These are phyloP conservation scores for Thamnophis elegans DNA, from an alignment of 2,797 vertebrate genomes.

Conservation along the genomic window DNA sequence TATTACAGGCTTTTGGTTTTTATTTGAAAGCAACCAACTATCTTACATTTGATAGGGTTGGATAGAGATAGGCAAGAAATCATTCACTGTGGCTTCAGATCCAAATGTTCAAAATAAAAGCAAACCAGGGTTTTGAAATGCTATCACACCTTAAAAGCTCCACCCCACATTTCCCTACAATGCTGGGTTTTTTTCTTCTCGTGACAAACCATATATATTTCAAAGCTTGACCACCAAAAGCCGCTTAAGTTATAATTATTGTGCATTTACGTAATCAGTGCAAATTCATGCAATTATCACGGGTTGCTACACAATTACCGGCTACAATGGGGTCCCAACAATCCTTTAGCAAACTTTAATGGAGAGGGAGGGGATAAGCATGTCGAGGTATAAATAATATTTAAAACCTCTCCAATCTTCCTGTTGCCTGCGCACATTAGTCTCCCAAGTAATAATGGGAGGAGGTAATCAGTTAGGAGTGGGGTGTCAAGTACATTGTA, in stretches of 20 bases:
- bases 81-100: neutral
- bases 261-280: constrained; percentile 70
- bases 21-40: neutral
- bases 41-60: neutral
- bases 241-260: constrained; percentile 68
- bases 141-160: neutral
- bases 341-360: constrained; percentile 63
- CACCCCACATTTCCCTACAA: constrained; percentile 12
- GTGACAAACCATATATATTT: constrained; percentile 66
- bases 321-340: constrained; percentile 69
- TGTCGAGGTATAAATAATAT: constrained; percentile 22
- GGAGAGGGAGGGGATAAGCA: constrained; percentile 24
- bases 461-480: neutral
- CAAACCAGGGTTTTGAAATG: neutral
- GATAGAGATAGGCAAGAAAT: neutral
- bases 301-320: constrained; percentile 71
- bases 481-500: neutral
- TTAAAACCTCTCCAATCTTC: constrained; percentile 35
- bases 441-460: neutral
- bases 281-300: constrained; percentile 71
- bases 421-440: neutral
- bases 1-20: neutral
- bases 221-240: constrained; percentile 68
- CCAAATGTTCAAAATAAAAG: neutral
- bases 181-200: constrained; percentile 47